A percentile compares a stretch with the other conserved stretches of the same genome.
Evolutionary conservation across 2,797 vertebrate species (phyloP).

Genomic region (Gymnopithys bicolor): DNA sequence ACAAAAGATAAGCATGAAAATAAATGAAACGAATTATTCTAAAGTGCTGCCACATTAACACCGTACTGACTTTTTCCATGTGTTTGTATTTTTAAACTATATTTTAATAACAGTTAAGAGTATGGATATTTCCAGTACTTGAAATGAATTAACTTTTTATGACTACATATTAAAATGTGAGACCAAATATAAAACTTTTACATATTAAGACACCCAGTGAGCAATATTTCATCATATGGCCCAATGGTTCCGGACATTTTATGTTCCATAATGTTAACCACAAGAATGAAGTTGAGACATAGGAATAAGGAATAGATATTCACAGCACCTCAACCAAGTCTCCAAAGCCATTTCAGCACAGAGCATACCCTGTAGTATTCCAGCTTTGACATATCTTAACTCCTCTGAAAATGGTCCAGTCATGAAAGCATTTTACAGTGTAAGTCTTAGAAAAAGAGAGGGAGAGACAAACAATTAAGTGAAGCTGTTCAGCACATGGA

Average conservation of each 20-base stretch:
- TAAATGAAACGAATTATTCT: not conserved
- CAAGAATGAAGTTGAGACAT: not conserved
- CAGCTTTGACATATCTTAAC: not conserved
- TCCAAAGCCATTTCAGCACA: not conserved
- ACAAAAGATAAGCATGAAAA: not conserved
- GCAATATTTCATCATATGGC: not conserved
- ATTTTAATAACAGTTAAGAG: not conserved
- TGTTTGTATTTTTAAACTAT: not conserved
- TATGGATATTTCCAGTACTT: not conserved
- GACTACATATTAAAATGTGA: not conserved
- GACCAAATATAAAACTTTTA: not conserved
- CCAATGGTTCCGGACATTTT: not conserved
- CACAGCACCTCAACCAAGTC: not conserved
- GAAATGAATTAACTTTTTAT: not conserved
- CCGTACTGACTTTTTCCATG: not conserved
- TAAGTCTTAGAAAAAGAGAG: not conserved
- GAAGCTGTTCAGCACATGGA: not conserved
- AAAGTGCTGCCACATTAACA: not conserved
- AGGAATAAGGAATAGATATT: not conserved
- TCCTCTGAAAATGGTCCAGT: not conserved
- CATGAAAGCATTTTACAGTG: not conserved
- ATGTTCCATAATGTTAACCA: fast-evolving
- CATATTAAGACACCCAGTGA: not conserved
- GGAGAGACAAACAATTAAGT: not conserved
- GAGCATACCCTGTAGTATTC: not conserved